Evolutionary conservation across 2,113 vertebrate genomes (phyloP).

Genomic region (Chionomys nivalis): DNA sequence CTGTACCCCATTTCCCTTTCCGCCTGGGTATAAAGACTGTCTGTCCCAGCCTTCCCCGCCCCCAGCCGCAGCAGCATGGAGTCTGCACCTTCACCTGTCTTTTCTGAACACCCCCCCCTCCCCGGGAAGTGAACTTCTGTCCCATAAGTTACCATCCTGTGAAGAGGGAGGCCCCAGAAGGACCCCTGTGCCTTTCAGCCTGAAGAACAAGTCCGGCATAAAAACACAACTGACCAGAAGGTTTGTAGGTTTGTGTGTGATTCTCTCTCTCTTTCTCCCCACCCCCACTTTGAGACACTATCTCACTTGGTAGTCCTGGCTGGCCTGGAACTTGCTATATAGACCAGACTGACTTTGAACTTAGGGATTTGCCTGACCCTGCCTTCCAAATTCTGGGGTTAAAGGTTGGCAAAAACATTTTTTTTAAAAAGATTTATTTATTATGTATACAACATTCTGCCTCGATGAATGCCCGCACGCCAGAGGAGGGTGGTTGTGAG

Average conservation of each 20-base stretch:
- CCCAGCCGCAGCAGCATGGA: neutral
- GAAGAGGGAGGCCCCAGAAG: neutral
- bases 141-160: accelerated
- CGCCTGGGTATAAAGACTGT: neutral
- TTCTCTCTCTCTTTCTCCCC: neutral
- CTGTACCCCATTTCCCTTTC: neutral
- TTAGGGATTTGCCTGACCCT: neutral
- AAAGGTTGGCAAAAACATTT: neutral
- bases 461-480: no score
- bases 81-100: neutral
- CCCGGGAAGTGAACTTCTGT: neutral
- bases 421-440: no score
- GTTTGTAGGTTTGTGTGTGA: neutral
- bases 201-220: neutral
- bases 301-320: neutral
- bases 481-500: no score
- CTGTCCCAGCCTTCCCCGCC: neutral
- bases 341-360: neutral
- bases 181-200: neutral
- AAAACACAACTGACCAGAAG: neutral
- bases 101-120: slow-evolving; percentile 32
- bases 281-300: neutral
- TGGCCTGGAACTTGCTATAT: neutral
- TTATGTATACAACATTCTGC: no score
- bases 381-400: neutral